A percentile compares a stretch with the other conserved stretches of the same genome.
Evolutionary conservation across 1,140 invertebrate genomes (phyloP).

Genomic region (Plodia interpunctella): DNA sequence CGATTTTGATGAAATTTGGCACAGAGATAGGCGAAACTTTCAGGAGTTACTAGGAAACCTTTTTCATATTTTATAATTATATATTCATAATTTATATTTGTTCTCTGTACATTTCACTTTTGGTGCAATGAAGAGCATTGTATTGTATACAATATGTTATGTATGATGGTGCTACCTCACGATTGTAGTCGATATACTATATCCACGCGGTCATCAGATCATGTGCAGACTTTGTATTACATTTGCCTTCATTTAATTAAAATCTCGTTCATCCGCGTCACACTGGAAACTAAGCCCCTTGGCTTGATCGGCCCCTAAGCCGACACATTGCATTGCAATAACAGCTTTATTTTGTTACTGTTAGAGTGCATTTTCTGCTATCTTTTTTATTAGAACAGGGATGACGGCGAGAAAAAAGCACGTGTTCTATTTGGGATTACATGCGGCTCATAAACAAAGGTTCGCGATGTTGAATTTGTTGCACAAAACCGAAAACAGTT

Average conservation of each 20-base stretch:
- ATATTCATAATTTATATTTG: too few relatives aligned
- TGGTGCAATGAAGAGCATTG: too few relatives aligned
- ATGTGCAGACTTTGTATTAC: slow-evolving; percentile 35
- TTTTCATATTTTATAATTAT: too few relatives aligned
- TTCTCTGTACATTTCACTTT: too few relatives aligned
- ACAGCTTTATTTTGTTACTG: slow-evolving; percentile 11
- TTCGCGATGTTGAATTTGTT: slow-evolving; percentile 34
- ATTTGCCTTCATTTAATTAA: slow-evolving; percentile 62
- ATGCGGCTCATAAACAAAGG: slow-evolving; percentile 68
- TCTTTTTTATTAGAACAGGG: slow-evolving; percentile 22
- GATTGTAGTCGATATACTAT: too few relatives aligned
- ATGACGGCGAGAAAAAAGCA: slow-evolving; percentile 70
- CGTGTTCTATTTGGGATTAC: slow-evolving; percentile 75
- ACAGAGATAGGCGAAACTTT: too few relatives aligned
- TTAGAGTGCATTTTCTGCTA: slow-evolving; percentile 29
- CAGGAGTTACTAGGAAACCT: too few relatives aligned
- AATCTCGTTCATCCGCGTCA: slow-evolving; percentile 61
- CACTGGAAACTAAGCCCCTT: slow-evolving; percentile 57
- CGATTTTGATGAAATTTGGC: too few relatives aligned
- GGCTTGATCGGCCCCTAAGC: slow-evolving; percentile 39
- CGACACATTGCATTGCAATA: slow-evolving; percentile 15
- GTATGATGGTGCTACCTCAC: too few relatives aligned
- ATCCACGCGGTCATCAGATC: slow-evolving; percentile 26
- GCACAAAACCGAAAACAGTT: not conserved
- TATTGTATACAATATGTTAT: too few relatives aligned